Percentiles rank a stretch among this genome's conserved stretches.
Conservation (phyloP, 2,888 invertebrate genomes). For the Synergus itoensis region DNA sequence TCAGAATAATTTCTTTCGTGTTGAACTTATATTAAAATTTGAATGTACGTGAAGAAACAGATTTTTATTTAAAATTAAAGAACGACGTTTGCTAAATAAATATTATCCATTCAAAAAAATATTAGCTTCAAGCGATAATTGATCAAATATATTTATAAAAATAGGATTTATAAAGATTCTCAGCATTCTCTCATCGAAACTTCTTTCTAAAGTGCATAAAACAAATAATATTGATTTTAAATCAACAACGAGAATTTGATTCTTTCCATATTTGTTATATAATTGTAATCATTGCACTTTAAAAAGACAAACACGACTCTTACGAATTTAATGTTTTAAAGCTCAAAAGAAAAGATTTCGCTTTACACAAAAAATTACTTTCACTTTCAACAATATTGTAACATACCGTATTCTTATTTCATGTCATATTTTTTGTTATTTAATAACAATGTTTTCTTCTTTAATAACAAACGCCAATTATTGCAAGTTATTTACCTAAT, state of each 20-base stretch:
- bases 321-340: not conserved
- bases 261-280: conserved; percentile 15
- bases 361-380: not conserved
- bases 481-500: conserved; percentile 1
- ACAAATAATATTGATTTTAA: not conserved
- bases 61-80: too few species aligned
- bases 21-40: not conserved
- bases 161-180: conserved; percentile 13
- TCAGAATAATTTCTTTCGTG: not conserved
- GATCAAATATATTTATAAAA: conserved; percentile 18
- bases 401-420: not conserved
- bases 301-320: not conserved
- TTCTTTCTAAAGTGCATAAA: not conserved
- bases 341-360: not conserved
- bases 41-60: too few species aligned
- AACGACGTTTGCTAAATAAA: not conserved
- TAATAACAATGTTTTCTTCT: not conserved
- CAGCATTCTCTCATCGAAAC: not conserved
- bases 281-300: conserved; percentile 23
- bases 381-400: not conserved
- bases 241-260: conserved; percentile 14
- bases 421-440: not conserved
- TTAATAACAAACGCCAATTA: conserved; percentile 9
- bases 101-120: not conserved
- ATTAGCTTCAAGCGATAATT: not conserved